Conservation (phyloP, 1,140 invertebrate genomes). For the Leptinotarsa texana region DNA sequence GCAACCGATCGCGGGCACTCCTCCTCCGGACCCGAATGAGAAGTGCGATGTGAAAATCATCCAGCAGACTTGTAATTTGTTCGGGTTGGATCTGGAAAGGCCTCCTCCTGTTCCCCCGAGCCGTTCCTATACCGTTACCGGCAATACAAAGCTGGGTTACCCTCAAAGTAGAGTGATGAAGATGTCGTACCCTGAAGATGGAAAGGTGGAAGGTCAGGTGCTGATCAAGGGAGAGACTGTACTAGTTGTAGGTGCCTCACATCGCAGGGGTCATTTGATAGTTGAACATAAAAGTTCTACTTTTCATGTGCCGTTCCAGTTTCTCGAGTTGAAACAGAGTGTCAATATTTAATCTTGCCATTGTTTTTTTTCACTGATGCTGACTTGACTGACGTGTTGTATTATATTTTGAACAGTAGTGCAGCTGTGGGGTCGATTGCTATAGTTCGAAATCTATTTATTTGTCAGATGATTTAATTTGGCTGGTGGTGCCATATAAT, state of each 20-base stretch:
- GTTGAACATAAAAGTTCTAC: slow-evolving; percentile 81
- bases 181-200: slow-evolving; percentile 76
- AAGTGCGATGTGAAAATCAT: slow-evolving; percentile 85
- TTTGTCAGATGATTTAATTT: background rate
- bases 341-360: slow-evolving; percentile 49
- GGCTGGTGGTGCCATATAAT: background rate
- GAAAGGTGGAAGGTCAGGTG: slow-evolving; percentile 59
- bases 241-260: slow-evolving; percentile 79
- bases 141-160: slow-evolving; percentile 90
- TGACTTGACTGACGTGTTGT: background rate
- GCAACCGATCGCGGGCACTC: slow-evolving; percentile 86
- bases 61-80: slow-evolving; percentile 86
- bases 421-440: background rate
- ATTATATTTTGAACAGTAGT: slow-evolving; percentile 6
- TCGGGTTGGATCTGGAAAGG: slow-evolving; percentile 86
- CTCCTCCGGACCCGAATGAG: slow-evolving; percentile 72
- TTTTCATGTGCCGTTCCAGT: slow-evolving; percentile 85
- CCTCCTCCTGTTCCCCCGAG: slow-evolving; percentile 89
- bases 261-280: slow-evolving; percentile 76
- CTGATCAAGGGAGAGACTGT: slow-evolving; percentile 82
- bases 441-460: background rate
- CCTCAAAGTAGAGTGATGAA: slow-evolving; percentile 91
- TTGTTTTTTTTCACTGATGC: background rate
- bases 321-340: slow-evolving; percentile 73
- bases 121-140: slow-evolving; percentile 85